Base-by-base conservation (phyloP, 2,113 vertebrate species). In the Cathartes aura region DNA sequence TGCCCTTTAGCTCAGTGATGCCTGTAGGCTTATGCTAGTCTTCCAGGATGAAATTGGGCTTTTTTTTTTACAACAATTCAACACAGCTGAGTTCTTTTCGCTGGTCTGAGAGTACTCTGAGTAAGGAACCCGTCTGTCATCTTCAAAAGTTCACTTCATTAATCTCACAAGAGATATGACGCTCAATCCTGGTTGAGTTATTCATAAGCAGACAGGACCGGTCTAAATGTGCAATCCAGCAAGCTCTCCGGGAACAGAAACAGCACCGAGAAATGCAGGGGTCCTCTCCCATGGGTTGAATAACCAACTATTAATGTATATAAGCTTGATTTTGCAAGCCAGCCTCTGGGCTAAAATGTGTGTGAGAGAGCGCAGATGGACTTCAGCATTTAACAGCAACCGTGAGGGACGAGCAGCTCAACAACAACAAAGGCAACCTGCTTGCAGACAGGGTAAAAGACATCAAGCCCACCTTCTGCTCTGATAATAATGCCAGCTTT, bases 61-160 rank as follows among this genome's bases (percentile, higher is more conserved):
- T 23, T 16, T 38, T 68, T 58, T 15, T 55, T 72, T 47, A 14
- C 23, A 73, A 32, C 11, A n/a, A 14, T n/a, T 72, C 70, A 82
- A 32, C 29, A 60, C 63, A 90, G 18, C 36, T 34, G 68, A 95
- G 45, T 43, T 83, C 47, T 87, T 82, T 89, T 40, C 82, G 52
- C 40, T 58, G 60, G 48, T n/a, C 30, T 60, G 11, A 27, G 45
- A 84, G 26, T 43, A 23, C 16, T 47, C 79, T 9, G 14, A 70
- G 78, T 67, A 67, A 92, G 68, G 56, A 55, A 42, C 58, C 52
- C 38, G 26, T 36, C 80, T 93, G 72, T 63, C 89, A 68, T 50
- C 80, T 83, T 82, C 40, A 20, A 66, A 93, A 92, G 90, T 93
- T 97, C 86, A 52, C 76, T 67, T 59, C 64, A 83, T 91, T 78